A percentile compares a stretch with the other conserved stretches of the same genome.
Evolutionary conservation across 2,797 vertebrate species (phyloP).

Genomic region (Ctenopoma multispine): DNA sequence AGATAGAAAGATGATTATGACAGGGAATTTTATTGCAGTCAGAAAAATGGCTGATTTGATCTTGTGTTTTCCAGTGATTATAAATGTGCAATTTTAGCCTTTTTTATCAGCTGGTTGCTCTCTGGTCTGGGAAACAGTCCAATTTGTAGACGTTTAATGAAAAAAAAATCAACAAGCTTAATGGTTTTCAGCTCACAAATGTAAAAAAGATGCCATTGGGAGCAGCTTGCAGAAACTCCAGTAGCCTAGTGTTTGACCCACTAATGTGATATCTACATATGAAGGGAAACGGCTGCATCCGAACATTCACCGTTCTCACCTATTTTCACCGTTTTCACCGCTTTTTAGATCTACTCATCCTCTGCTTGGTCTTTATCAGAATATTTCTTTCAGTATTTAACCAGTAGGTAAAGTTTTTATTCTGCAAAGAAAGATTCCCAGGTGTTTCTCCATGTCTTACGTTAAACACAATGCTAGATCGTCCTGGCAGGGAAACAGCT

Average conservation of each 20-base stretch:
- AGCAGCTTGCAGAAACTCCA: not conserved
- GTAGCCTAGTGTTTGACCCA: not conserved
- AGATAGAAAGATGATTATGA: not conserved
- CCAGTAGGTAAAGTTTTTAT: not conserved
- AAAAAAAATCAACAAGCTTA: constrained; percentile 1
- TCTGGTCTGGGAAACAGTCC: constrained; percentile 14
- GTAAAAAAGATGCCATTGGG: not conserved
- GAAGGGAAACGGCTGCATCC: not conserved
- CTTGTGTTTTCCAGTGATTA: not conserved
- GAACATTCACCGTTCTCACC: not conserved
- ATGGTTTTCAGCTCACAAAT: constrained; percentile 4
- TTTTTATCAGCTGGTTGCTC: constrained; percentile 23
- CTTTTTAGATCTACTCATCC: no score
- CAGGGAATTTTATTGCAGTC: not conserved
- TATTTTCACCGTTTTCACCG: no score
- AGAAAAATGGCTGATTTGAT: not conserved
- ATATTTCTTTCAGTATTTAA: no score
- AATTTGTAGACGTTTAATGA: constrained; percentile 30
- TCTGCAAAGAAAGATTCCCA: not conserved
- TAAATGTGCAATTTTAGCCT: constrained; percentile 25
- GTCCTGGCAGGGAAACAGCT: not conserved
- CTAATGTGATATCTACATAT: not conserved
- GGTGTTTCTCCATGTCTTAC: not conserved
- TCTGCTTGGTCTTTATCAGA: no score
- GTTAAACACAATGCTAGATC: not conserved